Evolutionary conservation across 1,140 invertebrate genomes (phyloP), one percentile per base, ranked within the genome.

Genomic region (Ceratitis capitata): DNA sequence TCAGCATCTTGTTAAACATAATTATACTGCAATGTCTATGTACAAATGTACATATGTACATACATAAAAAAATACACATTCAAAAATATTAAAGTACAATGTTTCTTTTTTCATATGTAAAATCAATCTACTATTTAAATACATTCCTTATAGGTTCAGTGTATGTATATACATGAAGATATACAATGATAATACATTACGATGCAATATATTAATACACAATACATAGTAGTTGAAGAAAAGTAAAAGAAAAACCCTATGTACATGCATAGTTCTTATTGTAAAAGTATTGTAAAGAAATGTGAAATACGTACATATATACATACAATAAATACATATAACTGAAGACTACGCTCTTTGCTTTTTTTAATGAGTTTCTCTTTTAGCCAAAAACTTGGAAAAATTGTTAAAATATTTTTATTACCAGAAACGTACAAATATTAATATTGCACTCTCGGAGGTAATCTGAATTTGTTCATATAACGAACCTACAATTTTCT

Each of bases 241-340:
- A 23, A 56, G 19, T 23, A 23, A 56, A 56, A 56, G 23, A 19
- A 56, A 56, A n/a, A n/a, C n/a, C 51, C 5, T 29, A 78, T 26
- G 39, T 78, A 78, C 69, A 45, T 47, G 39, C 16, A 78, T n/a
- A 78, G n/a, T 23, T 47, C 42, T 78, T 78, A 78, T 78, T 78
- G 39, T 14, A 78, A 78, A n/a, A 23, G 16, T 32, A 45, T 23
- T 74, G n/a, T 42, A 45, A 26, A 56, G 12, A n/a, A 19, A 23
- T 74, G 35, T 6, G 16, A 45, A 45, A 78, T 78, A 26, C 39
- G n/a, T 42, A 74, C 12, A 78, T 78, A 78, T 39, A 78, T 78
- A 78, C 69, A 69, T 69, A 78, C 69, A 78, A 78, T 42, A 78
- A 78, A 78, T 78, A 78, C 35, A 78, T 47, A 78, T 78, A 78